phyloP scores from a whole-genome alignment of 1,140 invertebrate genomes.

The Gryllus bimaculatus region DNA sequence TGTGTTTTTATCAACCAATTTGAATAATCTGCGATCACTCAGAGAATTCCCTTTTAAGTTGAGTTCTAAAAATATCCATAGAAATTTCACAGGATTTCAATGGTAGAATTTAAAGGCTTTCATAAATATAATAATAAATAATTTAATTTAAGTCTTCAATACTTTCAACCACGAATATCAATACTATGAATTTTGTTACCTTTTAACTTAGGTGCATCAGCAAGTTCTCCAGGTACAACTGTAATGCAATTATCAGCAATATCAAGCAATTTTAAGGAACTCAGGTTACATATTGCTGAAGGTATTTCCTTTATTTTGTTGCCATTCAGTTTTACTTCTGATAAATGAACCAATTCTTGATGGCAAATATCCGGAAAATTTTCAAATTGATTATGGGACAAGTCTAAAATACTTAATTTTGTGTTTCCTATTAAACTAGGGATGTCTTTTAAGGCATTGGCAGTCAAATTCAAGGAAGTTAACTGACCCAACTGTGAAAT shows the following conservation, averaged over 20 bases:
- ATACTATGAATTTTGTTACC: slow-evolving; percentile 36
- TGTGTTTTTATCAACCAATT: slow-evolving; percentile 58
- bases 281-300: slow-evolving; percentile 42
- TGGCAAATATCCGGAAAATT: slow-evolving; percentile 54
- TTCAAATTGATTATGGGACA: slow-evolving; percentile 57
- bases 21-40: slow-evolving; percentile 57
- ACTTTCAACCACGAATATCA: not conserved
- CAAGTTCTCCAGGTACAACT: slow-evolving; percentile 50
- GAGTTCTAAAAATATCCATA: slow-evolving; percentile 33
- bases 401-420: slow-evolving; percentile 49
- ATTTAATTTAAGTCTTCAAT: not conserved
- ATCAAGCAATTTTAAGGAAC: slow-evolving; percentile 58
- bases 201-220: slow-evolving; percentile 57
- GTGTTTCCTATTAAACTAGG: slow-evolving; percentile 45
- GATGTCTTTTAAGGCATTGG: slow-evolving; percentile 51
- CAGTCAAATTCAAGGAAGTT: slow-evolving; percentile 56
- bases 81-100: not conserved
- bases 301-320: slow-evolving; percentile 59
- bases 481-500: slow-evolving; percentile 51
- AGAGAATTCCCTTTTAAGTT: slow-evolving; percentile 63
- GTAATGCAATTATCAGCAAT: slow-evolving; percentile 55
- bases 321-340: slow-evolving; percentile 53
- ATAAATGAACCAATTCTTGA: slow-evolving; percentile 48
- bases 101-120: not conserved
- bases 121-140: not conserved